Evolutionary conservation across 2,113 vertebrate species (phyloP), one percentile per base, ranked within the genome.

Genomic region (Lethenteron camtschaticum): DNA sequence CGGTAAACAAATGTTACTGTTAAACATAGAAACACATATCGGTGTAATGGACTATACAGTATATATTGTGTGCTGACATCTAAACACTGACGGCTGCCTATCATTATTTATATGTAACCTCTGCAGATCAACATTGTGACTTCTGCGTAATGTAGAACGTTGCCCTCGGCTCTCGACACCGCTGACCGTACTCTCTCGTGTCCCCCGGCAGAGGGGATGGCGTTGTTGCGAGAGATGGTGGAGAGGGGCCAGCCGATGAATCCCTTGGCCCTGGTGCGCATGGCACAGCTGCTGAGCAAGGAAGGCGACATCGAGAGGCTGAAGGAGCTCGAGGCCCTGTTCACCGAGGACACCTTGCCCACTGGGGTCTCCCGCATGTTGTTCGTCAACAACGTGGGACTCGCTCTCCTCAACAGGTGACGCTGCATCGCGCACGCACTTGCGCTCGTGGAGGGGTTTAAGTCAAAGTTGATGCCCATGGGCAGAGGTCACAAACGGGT

Each of bases 341-440:
- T 83, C 4, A 76, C 77, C 56, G 74, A 16, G 2, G 8, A 79
- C 0, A 75, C 71, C 66, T 63, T 71, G 0, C 66, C 70, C 2
- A 1, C 82, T 72, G 77, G 74, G 72, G 10, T 90, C 12, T 82
- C 84, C 74, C 13, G 2, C 12, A 89, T 87, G 78, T 12, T 89
- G 75, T 84, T 86, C 12, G n/a, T 81, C 75, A 94, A 86, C 77
- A 87, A 87, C 76, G 77, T 70, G 55, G 82, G 81, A 57, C 70
- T 89, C 71, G 86, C 85, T 68, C 78, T 84, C 75, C 83, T 86
- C 57, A 85, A 80, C 70, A 94, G 78, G 91, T 95, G 80, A 85
- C 88, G 80, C 69, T 68, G 57, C 9, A 11, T 60, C 57, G n/a
- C 20, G 57, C 5, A 3, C 41, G 41, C 41, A 41, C 41, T 41